These are phyloP conservation scores for Tachypleus tridentatus DNA, from an alignment of 1,140 invertebrate species.

Conservation along the genomic window DNA sequence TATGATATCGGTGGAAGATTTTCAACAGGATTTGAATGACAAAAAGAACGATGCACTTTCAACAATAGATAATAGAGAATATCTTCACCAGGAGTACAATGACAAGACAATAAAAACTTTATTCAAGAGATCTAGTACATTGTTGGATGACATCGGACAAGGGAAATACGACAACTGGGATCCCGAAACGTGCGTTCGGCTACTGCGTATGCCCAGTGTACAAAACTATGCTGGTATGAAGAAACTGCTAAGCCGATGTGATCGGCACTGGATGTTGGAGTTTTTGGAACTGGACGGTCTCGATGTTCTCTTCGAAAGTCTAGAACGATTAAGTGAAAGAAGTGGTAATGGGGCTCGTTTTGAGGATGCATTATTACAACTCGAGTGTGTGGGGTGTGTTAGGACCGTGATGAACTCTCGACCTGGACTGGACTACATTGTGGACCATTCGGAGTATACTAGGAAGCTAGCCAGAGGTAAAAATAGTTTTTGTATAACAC, in stretches of 20 bases:
- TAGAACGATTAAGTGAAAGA: conserved; percentile 32
- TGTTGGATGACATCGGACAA: no score
- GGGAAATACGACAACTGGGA: conserved; percentile 26
- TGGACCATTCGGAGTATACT: conserved; percentile 84
- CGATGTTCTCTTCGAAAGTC: conserved; percentile 36
- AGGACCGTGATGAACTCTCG: conserved; percentile 57
- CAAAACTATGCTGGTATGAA: conserved; percentile 35
- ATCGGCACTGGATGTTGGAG: conserved; percentile 38
- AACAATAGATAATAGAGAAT: no score
- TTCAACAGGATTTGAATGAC: no score
- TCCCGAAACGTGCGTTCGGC: conserved; percentile 35
- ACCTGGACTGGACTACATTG: conserved; percentile 82
- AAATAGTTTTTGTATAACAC: no score
- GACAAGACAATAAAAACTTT: no score
- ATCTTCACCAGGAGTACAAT: no score
- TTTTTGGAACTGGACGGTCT: conserved; percentile 39
- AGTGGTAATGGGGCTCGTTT: conserved; percentile 11
- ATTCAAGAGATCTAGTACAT: no score
- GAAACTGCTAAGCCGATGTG: conserved; percentile 18
- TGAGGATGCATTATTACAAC: conserved; percentile 7
- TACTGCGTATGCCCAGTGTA: conserved; percentile 34
- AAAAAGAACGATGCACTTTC: no score
- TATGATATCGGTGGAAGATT: no score
- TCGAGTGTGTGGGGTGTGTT: conserved; percentile 21
- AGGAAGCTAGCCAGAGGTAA: conserved; percentile 70